Evolutionary conservation across 2,888 invertebrate genomes (phyloP).

Genomic region (Aphodius sticticus): DNA sequence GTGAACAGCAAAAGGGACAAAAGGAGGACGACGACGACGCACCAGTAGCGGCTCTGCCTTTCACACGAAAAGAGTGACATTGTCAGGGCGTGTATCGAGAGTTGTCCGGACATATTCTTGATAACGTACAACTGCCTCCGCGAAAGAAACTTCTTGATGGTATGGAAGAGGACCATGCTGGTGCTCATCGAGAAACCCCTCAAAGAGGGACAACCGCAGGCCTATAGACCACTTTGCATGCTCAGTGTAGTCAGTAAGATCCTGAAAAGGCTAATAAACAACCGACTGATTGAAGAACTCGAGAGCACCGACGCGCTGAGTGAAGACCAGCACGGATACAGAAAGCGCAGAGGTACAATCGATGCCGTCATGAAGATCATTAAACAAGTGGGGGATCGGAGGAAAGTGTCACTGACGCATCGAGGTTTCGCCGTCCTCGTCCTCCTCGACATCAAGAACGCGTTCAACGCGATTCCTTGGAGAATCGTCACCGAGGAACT

Average conservation of each 20-base stretch:
- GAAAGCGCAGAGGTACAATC: not conserved
- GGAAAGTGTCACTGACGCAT: no score
- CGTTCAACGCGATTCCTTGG: no score
- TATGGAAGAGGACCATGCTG: conserved; percentile 5
- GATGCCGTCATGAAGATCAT: conserved; percentile 6
- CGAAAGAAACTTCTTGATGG: not conserved
- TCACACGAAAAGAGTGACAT: conserved; percentile 1
- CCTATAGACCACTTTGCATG: conserved; percentile 7
- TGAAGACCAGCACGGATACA: not conserved
- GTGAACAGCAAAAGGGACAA: not conserved
- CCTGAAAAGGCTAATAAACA: conserved; percentile 6
- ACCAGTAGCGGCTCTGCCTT: not conserved
- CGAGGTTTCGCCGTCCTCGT: no score
- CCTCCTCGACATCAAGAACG: no score
- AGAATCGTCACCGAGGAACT: no score
- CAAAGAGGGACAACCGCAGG: not conserved
- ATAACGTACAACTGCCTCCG: not conserved
- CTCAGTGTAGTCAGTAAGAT: not conserved
- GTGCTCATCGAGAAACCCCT: conserved; percentile 9
- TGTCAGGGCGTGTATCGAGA: not conserved
- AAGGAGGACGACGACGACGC: not conserved
- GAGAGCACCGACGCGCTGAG: not conserved
- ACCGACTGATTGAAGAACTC: not conserved
- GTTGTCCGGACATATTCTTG: not conserved
- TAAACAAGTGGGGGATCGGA: not conserved